These are phyloP conservation scores for Esperia sulphurella DNA, from an alignment of 2,888 invertebrate genomes.

Conservation along the genomic window DNA sequence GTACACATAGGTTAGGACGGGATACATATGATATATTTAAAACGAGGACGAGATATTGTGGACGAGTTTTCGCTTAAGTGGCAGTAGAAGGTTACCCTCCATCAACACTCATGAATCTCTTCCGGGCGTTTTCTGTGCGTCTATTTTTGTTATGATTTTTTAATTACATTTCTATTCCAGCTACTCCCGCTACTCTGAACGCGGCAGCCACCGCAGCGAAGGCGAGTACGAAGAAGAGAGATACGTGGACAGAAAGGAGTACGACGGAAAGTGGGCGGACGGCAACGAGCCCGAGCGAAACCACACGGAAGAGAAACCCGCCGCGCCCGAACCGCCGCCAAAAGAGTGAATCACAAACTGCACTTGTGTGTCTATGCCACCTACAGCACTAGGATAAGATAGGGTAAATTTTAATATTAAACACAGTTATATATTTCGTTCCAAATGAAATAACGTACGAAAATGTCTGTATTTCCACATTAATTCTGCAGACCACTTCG, in stretches of 20 bases:
- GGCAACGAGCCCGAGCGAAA: slow-evolving; percentile 71
- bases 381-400: slow-evolving; percentile 6
- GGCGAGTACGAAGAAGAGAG: slow-evolving; percentile 75
- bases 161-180: slow-evolving; percentile 25
- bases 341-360: slow-evolving; percentile 45
- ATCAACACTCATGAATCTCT: too few relatives aligned
- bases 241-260: slow-evolving; percentile 81
- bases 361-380: slow-evolving; percentile 5
- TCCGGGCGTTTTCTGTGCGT: too few relatives aligned
- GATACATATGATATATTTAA: too few relatives aligned
- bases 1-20: too few relatives aligned
- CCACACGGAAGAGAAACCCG: slow-evolving; percentile 53
- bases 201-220: slow-evolving; percentile 71
- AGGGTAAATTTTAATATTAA: not conserved
- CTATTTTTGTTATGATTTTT: too few relatives aligned
- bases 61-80: too few relatives aligned
- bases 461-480: too few relatives aligned
- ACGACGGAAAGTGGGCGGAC: slow-evolving; percentile 83
- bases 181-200: slow-evolving; percentile 69
- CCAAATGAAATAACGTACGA: too few relatives aligned
- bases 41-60: too few relatives aligned
- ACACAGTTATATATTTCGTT: too few relatives aligned
- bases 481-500: too few relatives aligned
- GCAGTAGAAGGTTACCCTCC: too few relatives aligned
- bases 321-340: slow-evolving; percentile 45